These are phyloP conservation scores for Callimorpha dominula DNA, from an alignment of 2,888 invertebrate genomes.

Conservation along the genomic window DNA sequence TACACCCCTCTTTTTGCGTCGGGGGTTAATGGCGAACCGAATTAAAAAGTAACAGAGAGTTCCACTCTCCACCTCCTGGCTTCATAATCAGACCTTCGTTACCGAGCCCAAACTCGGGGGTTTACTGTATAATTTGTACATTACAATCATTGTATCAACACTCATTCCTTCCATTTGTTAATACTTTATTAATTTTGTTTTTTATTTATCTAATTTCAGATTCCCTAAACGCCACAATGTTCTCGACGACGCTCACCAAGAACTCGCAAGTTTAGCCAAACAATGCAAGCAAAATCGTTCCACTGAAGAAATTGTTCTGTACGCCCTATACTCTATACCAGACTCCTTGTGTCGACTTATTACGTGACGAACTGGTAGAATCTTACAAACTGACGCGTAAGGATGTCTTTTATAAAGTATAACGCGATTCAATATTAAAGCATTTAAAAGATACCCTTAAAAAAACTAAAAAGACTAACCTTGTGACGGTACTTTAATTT, in stretches of 20 bases:
- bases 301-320: slow-evolving; percentile 71
- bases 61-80: too few relatives aligned
- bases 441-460: background rate
- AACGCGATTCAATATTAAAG: background rate
- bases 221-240: slow-evolving; percentile 67
- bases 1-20: too few relatives aligned
- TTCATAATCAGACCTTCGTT: too few relatives aligned
- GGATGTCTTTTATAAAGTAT: background rate
- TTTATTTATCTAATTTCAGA: slow-evolving; percentile 11
- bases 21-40: too few relatives aligned
- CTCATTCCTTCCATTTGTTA: too few relatives aligned
- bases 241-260: slow-evolving; percentile 70
- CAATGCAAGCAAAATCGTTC: slow-evolving; percentile 65
- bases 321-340: slow-evolving; percentile 76
- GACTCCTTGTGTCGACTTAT: slow-evolving; percentile 71
- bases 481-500: too few relatives aligned
- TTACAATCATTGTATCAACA: too few relatives aligned
- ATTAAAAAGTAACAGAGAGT: too few relatives aligned
- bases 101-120: too few relatives aligned
- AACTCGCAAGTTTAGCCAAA: slow-evolving; percentile 64
- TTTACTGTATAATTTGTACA: too few relatives aligned
- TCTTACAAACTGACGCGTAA: background rate
- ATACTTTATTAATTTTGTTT: too few relatives aligned
- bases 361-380: slow-evolving; percentile 47
- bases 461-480: too few relatives aligned